Evolutionary conservation across 1,140 invertebrate genomes (phyloP).

Genomic region (Cephus cinctus): DNA sequence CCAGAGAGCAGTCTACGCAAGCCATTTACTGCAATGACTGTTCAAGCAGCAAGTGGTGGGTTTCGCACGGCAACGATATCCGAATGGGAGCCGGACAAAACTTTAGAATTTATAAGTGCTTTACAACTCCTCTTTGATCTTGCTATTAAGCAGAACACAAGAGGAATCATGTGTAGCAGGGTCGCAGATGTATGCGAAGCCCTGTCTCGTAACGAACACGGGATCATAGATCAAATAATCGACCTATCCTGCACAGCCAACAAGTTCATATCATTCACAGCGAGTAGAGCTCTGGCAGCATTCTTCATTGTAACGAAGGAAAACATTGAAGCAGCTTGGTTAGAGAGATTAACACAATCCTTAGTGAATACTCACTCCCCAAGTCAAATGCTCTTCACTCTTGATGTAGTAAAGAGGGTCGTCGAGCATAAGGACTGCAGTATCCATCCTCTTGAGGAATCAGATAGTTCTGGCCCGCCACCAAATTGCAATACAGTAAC

Average conservation of each 20-base stretch:
- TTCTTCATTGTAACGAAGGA: constrained; percentile 82
- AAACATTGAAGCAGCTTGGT: constrained; percentile 73
- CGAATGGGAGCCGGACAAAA: constrained; percentile 71
- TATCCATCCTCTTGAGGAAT: constrained; percentile 77
- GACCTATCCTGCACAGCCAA: constrained; percentile 74
- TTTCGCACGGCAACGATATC: constrained; percentile 59
- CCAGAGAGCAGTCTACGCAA: constrained; percentile 67
- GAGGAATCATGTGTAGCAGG: constrained; percentile 75
- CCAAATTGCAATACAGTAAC: constrained; percentile 64
- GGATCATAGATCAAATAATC: constrained; percentile 80
- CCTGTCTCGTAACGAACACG: constrained; percentile 77
- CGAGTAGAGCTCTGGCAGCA: constrained; percentile 75
- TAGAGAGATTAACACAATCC: constrained; percentile 63
- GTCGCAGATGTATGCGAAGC: constrained; percentile 76
- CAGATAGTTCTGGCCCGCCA: constrained; percentile 34
- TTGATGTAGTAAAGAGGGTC: constrained; percentile 81
- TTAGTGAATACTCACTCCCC: constrained; percentile 50
- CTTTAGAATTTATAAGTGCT: constrained; percentile 76
- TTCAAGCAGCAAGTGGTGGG: constrained; percentile 54
- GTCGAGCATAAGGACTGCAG: constrained; percentile 85
- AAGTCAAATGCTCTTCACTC: constrained; percentile 71
- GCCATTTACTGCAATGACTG: constrained; percentile 66
- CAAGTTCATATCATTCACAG: constrained; percentile 77
- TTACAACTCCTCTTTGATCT: constrained; percentile 81
- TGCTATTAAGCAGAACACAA: constrained; percentile 78